These are phyloP conservation scores for Tubulanus polymorphus DNA, from an alignment of 2,888 invertebrate species.

Conservation along the genomic window DNA sequence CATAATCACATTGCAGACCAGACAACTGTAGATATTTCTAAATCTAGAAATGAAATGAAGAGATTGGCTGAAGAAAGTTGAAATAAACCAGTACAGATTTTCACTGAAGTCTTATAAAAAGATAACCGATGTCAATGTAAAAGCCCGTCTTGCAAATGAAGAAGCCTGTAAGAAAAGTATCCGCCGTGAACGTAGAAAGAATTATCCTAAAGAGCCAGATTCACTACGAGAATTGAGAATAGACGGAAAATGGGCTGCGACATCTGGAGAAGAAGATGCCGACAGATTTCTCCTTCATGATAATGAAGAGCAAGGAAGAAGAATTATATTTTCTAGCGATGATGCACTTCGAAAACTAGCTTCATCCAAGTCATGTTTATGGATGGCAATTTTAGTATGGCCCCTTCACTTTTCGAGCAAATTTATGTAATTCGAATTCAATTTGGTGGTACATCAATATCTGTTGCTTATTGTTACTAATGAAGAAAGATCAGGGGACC, in stretches of 20 bases:
- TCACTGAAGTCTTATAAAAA: too few species aligned
- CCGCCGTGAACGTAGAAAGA: not conserved
- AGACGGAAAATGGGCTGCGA: not conserved
- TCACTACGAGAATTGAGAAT: not conserved
- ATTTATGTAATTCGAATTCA: constrained; percentile 2
- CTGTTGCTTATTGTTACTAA: not conserved
- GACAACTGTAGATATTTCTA: not conserved
- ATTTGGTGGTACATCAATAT: not conserved
- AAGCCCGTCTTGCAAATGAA: not conserved
- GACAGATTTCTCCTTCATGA: constrained; percentile 4
- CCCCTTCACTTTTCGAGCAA: not conserved
- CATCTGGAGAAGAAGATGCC: not conserved
- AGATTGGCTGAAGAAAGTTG: not conserved
- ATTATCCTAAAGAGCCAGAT: not conserved
- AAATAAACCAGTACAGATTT: not conserved
- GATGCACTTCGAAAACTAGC: not conserved
- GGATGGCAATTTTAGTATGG: constrained; percentile 7
- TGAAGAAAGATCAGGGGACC: not conserved
- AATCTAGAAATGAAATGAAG: not conserved
- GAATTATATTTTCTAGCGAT: constrained; percentile 1
- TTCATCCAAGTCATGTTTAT: not conserved
- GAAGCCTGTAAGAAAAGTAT: not conserved
- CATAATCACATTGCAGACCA: not conserved
- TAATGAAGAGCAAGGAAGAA: not conserved
- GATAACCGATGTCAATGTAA: too few species aligned